Evolutionary conservation across 2,113 vertebrate genomes (phyloP).

Genomic region (Illadopsis cleaveri): DNA sequence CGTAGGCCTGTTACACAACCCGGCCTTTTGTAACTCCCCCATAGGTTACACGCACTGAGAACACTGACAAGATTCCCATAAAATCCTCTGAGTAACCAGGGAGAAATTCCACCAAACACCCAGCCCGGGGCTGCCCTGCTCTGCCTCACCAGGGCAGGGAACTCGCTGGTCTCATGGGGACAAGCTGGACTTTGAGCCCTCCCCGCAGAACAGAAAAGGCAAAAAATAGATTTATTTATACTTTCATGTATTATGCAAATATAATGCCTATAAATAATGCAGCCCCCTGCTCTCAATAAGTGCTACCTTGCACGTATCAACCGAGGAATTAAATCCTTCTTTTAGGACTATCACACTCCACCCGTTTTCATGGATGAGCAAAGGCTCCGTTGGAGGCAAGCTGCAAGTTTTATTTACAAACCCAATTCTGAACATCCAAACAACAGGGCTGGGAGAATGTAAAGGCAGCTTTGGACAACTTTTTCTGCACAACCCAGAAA

Average conservation of each 20-base stretch:
- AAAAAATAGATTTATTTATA: background rate
- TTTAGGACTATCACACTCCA: background rate
- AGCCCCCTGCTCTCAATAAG: background rate
- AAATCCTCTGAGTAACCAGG: background rate
- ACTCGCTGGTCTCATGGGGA: rapidly evolving
- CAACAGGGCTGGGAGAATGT: background rate
- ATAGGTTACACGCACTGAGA: background rate
- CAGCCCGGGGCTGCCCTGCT: background rate
- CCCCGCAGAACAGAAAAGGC: background rate
- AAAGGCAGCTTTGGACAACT: background rate
- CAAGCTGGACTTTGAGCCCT: background rate
- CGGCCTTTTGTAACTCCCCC: constrained; percentile 17
- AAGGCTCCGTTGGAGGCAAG: background rate
- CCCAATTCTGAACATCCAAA: background rate
- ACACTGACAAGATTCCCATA: background rate
- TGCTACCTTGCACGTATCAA: background rate
- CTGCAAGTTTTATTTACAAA: background rate
- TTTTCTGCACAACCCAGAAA: background rate
- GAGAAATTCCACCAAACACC: background rate
- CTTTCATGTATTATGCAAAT: constrained; percentile 48
- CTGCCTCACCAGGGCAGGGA: rapidly evolving
- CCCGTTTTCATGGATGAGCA: background rate
- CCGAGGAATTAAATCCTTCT: background rate
- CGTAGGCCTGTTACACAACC: constrained; percentile 60
- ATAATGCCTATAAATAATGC: constrained; percentile 6